Evolutionary conservation across 2,797 vertebrate genomes (phyloP), one percentile per base, ranked within the genome.

Genomic region (Sparus aurata): DNA sequence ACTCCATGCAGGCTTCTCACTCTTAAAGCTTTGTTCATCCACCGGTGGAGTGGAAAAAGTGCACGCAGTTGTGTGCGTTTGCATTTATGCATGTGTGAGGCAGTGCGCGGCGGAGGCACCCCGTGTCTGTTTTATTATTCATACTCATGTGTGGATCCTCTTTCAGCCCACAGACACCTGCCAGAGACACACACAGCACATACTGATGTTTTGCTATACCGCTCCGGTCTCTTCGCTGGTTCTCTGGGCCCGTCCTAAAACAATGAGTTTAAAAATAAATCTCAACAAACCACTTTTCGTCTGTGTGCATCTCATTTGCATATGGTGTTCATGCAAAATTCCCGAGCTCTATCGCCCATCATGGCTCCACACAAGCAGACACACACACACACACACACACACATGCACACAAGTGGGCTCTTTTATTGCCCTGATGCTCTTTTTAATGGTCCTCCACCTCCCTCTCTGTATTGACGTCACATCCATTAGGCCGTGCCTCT

Each of bases 91-190:
- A 57, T 72, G 80, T 22, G 85, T 17, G 60, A 75, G 73, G 53
- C 84, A 55, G 69, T 5, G 52, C 41, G 52, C 57, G 66, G 82
- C 76, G 60, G 74, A 87, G 79, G 78, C 81, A 75, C 82, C 74
- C 78, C 9, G 68, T 77, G 76, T 85, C 86, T 89, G 83, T 89
- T 94, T 92, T 93, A 93, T 92, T 91, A 94, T 94, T 93, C 89
- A 92, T 90, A 90, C 87, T 91, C 80, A 77, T 87, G 77, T 86
- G 91, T 92, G 90, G 88, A 90, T 93, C 91, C 80, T 90, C 88
- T 92, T 92, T 89, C 90, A 91, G 90, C 73, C 86, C 86, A 87
- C 85, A 89, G 86, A 93, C 91, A 92, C 89, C 87, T 89, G 90
- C 82, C 86, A 78, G 49, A 77, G 83, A 89, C 54, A 72, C 82